Percentiles rank a stretch among this genome's conserved stretches.
Conservation (phyloP, 1,140 invertebrate species). For the Papilio xuthus region DNA sequence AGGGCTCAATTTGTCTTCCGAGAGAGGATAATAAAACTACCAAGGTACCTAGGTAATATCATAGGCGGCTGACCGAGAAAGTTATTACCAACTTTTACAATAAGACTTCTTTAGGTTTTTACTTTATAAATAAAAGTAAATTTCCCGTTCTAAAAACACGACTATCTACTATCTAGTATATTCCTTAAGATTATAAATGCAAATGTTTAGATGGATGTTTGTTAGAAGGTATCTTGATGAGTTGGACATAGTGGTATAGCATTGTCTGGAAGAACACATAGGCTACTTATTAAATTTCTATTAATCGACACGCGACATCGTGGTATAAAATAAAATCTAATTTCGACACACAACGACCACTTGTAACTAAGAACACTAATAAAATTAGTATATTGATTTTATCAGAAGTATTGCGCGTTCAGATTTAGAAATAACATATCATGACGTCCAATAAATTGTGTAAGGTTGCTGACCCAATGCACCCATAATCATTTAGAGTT, state of each 20-base stretch:
- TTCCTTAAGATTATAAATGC: too few relatives aligned
- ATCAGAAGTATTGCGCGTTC: not conserved
- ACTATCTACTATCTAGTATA: too few relatives aligned
- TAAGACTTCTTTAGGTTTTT: not conserved
- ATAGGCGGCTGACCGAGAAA: constrained; percentile 15
- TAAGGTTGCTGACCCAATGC: constrained; percentile 6
- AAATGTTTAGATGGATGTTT: too few relatives aligned
- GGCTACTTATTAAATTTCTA: too few relatives aligned
- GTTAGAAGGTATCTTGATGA: not conserved
- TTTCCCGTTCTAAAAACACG: too few relatives aligned
- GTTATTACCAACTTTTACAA: not conserved
- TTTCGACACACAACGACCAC: too few relatives aligned
- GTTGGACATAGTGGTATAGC: too few relatives aligned
- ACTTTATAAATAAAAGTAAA: not conserved
- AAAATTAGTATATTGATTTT: not conserved
- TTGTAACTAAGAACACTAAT: not conserved
- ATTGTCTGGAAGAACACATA: not conserved
- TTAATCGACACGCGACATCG: too few relatives aligned
- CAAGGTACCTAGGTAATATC: not conserved
- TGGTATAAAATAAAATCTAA: too few relatives aligned
- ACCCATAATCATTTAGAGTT: not conserved
- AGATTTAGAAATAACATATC: not conserved
- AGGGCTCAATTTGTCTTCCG: constrained; percentile 19
- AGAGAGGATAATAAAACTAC: constrained; percentile 13
- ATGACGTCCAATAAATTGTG: not conserved